These are phyloP conservation scores for Entomobrya proxima DNA, from an alignment of 2,888 invertebrate genomes.

Conservation along the genomic window DNA sequence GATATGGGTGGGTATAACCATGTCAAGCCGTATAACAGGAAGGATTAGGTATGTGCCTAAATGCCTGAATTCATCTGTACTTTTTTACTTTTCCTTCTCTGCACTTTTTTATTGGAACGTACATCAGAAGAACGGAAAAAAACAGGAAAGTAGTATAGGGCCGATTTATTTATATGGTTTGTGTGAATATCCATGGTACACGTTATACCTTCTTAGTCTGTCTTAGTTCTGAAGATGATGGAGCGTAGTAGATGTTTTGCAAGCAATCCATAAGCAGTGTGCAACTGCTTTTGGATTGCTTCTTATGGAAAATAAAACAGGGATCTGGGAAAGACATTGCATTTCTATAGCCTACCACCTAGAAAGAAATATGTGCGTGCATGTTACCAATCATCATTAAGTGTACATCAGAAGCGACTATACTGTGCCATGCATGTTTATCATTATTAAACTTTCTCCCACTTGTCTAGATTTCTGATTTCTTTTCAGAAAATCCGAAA, in stretches of 20 bases:
- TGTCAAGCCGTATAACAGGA: background rate
- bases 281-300: too few relatives aligned
- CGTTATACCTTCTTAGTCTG: too few relatives aligned
- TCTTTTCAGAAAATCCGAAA: background rate
- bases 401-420: background rate
- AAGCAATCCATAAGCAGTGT: too few relatives aligned
- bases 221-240: too few relatives aligned
- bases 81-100: background rate
- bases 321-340: too few relatives aligned
- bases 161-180: too few relatives aligned
- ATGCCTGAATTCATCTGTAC: background rate
- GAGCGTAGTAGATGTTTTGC: too few relatives aligned
- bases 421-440: background rate
- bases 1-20: background rate
- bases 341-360: too few relatives aligned
- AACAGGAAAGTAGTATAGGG: too few relatives aligned
- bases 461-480: background rate
- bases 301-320: too few relatives aligned
- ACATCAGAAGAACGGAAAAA: too few relatives aligned
- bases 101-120: background rate
- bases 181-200: too few relatives aligned
- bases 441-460: background rate
- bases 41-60: background rate
- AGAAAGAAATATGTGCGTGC: slow-evolving; percentile 22
- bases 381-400: background rate